phyloP scores from a whole-genome alignment of 2,113 vertebrate species.

The Acanthisitta chloris region DNA sequence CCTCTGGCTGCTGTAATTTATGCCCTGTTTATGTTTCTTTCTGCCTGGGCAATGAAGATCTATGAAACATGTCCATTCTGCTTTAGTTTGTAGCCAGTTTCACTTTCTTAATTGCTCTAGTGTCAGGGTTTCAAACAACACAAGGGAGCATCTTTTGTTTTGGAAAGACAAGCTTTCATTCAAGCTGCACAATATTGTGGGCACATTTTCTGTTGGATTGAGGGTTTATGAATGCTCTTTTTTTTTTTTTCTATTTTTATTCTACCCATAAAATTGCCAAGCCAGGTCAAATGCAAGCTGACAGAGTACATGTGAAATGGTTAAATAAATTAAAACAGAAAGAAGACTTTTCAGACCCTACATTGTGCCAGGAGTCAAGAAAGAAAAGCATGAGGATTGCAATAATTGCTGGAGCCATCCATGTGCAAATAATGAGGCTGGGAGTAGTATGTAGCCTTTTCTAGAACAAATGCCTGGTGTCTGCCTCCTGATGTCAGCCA shows the following conservation, averaged over 20 bases:
- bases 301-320: background rate
- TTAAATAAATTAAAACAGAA: background rate
- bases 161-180: background rate
- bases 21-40: constrained; percentile 43
- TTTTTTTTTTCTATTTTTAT: background rate
- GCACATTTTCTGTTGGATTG: background rate
- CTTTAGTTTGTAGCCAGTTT: constrained; percentile 41
- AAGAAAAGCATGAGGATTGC: background rate
- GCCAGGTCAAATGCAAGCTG: background rate
- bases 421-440: background rate
- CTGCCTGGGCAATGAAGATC: constrained; percentile 46
- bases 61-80: constrained; percentile 49
- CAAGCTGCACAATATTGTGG: background rate
- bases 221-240: background rate
- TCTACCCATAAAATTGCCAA: background rate
- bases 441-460: background rate
- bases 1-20: constrained; percentile 47
- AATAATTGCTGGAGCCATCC: background rate
- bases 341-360: background rate
- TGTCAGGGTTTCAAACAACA: background rate
- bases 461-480: background rate
- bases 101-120: constrained; percentile 31
- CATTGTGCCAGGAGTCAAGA: background rate
- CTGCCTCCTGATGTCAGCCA: background rate
- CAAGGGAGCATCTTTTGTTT: constrained; percentile 12